Conservation (phyloP, 1,140 invertebrate species). For the Aphelinus certus region DNA sequence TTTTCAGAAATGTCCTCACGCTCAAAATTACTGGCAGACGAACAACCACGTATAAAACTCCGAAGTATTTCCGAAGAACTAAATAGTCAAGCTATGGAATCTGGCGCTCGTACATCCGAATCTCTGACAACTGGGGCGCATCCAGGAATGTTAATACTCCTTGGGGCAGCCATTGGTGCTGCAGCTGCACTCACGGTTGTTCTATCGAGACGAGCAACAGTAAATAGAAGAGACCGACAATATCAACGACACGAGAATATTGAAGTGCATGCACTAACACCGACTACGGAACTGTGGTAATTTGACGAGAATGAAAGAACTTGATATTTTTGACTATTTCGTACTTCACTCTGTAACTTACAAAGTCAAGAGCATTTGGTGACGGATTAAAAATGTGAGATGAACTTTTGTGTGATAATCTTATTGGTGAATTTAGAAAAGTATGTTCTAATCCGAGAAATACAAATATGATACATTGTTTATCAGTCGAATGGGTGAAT, state of each 20-base stretch:
- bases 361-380: background rate
- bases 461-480: background rate
- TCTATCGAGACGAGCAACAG: slow-evolving; percentile 55
- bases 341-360: slow-evolving; percentile 18
- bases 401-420: background rate
- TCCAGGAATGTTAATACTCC: slow-evolving; percentile 66
- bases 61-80: slow-evolving; percentile 54
- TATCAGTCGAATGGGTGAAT: background rate
- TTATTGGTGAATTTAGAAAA: background rate
- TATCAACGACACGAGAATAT: slow-evolving; percentile 69
- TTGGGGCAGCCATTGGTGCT: slow-evolving; percentile 60
- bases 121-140: slow-evolving; percentile 53
- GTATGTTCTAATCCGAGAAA: background rate
- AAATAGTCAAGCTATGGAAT: slow-evolving; percentile 57
- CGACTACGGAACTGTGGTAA: slow-evolving; percentile 76
- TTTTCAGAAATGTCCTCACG: slow-evolving; percentile 23
- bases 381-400: background rate
- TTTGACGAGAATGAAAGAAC: slow-evolving; percentile 40
- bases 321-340: slow-evolving; percentile 29
- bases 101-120: slow-evolving; percentile 50
- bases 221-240: slow-evolving; percentile 58
- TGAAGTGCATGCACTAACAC: slow-evolving; percentile 74
- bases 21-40: slow-evolving; percentile 26
- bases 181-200: slow-evolving; percentile 64
- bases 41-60: slow-evolving; percentile 1